Evolutionary conservation across 1,140 invertebrate genomes (phyloP), one percentile per base, ranked within the genome.

Genomic region (Drosophila nigrodunni): DNA sequence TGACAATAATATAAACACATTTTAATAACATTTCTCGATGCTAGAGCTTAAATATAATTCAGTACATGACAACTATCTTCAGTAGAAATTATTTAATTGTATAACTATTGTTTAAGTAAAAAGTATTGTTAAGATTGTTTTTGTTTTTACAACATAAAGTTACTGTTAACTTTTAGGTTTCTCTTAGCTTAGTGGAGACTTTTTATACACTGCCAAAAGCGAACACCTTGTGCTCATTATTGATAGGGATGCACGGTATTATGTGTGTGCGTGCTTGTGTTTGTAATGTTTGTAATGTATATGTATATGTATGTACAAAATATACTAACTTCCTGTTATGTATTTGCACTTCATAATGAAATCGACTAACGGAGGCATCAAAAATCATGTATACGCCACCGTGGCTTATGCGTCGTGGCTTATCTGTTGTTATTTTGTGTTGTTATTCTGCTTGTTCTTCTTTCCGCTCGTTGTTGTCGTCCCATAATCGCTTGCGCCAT

Each of bases 381-480:
- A 83, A 88, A 83, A 88, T 88, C 80, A 83, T 68, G 85, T 89
- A 89, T 89, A 88, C 83, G 83, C 72, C 83, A 80, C 66, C 77
- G 62, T 37, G 77, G 76, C 61, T 70, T 62, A 62, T 64, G 81
- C 67, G 67, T 60, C 78, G 75, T 82, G 73, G 83, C 82, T 87
- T 87, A 87, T 85, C 81, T 83, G 60, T 52, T 83, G 70, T 75
- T 74, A 69, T 69, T 67, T 73, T 77, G 47, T 70, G 62, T 25
- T 58, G 37, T 68, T 54, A 34, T 76, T 60, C 11, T 57, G 47
- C 7, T 18, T n/a, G 15, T 13, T 66, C 30, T 49, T 77, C 18
- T 37, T 65, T 11, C 43, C 50, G 54, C 30, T 65, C 25, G 47
- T 43, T 82, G 54, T 74, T 77, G 80, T 57, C 62, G 52, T 55